Evolutionary conservation across 2,797 vertebrate species (phyloP), one percentile per base, ranked within the genome.

Genomic region (Decapterus maruadsi): DNA sequence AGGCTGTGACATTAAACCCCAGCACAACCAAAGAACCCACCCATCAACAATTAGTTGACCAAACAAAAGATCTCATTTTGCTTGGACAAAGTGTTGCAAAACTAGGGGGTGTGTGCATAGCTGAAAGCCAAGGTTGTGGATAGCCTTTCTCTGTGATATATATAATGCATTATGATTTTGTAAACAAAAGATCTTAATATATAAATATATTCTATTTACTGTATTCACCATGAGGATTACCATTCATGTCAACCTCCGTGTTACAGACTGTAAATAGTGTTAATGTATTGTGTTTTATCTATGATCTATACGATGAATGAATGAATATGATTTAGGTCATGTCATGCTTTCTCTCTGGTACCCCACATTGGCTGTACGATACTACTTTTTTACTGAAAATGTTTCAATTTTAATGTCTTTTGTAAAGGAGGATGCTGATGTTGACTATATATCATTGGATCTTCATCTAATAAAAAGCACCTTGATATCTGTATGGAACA

Each of bases 351-450:
- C 88, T 93, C 93, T 93, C 92, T 89, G 87, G 90, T 93, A 87
- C 89, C 89, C 90, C 90, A 86, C 82, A 89, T 89, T 82, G 92
- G 94, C 90, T 93, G 91, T 93, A 89, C 76, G 71, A 95, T 93
- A 94, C 84, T 91, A 94, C 91, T 95, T 95, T 95, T 95, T 91
- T 95, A 93, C 92, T 92, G 90, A 92, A 92, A 92, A 93, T 84
- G 89, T 95, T 93, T 93, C 48, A 82, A 94, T 93, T 94, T 94
- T 85, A 89, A 87, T 92, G 92, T 95, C 81, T 95, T 96, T 95
- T 95, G 92, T 95, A 95, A 95, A 93, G 82, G 84, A 92, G 82
- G 90, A 94, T 88, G 91, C 86, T 89, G 94, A 93, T 90, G 89
- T 90, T 93, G 92, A 93, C 89, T 88, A 87, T 88, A 86, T 92